Conservation (phyloP, 64 coral and sea anemone species). For the Cladopsammia gracilis region DNA sequence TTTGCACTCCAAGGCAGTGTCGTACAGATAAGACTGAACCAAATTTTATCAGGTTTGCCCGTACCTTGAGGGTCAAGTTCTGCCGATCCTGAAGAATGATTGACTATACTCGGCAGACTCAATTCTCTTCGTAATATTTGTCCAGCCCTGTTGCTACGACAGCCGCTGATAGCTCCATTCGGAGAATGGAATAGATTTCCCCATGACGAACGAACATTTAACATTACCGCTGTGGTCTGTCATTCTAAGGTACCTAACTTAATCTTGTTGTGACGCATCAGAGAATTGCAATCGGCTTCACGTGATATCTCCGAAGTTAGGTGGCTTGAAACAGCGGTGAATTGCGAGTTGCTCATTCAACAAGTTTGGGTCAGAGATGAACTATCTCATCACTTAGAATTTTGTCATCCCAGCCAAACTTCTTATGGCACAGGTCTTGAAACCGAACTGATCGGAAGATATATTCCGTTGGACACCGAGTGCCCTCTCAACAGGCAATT, state of each 20-base stretch:
- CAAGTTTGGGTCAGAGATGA: not conserved
- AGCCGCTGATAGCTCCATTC: no score
- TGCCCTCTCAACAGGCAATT: no score
- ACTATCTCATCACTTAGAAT: not conserved
- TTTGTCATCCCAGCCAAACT: conserved; percentile 7
- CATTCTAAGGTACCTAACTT: conserved; percentile 21
- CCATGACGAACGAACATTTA: no score
- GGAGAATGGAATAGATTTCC: no score
- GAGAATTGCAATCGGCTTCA: conserved; percentile 1
- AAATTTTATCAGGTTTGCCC: no score
- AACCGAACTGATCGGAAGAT: conserved; percentile 29
- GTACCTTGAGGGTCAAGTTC: no score
- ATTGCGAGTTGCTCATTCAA: conserved; percentile 3
- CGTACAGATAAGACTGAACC: no score
- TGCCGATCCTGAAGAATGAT: conserved; percentile 8
- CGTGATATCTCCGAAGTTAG: not conserved
- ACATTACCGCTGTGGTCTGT: not conserved
- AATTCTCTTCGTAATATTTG: conserved; percentile 5
- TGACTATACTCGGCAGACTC: not conserved
- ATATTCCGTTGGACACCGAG: conserved; percentile 31
- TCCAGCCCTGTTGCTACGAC: no score
- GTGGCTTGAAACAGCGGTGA: conserved; percentile 24
- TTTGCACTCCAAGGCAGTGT: no score
- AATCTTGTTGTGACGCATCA: conserved; percentile 17
- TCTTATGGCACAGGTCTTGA: conserved; percentile 23